Conservation (phyloP, 2,888 invertebrate species). For the Agonopterix heracliana region DNA sequence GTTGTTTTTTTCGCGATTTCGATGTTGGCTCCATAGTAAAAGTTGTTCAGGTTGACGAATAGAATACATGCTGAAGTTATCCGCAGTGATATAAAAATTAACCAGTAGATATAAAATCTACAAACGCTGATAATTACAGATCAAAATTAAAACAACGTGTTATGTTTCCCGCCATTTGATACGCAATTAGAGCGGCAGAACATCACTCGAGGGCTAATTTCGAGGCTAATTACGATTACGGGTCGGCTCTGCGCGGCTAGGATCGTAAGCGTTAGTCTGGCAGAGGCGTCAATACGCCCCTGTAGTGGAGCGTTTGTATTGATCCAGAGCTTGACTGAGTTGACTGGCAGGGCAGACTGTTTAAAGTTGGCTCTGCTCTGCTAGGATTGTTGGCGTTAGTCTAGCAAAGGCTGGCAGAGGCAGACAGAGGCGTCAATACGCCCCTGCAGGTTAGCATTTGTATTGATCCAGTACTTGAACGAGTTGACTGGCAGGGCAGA, state of each 20-base stretch:
- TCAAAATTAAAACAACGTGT: constrained; percentile 24
- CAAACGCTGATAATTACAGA: not conserved
- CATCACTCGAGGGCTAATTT: constrained; percentile 52
- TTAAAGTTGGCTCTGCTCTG: constrained; percentile 20
- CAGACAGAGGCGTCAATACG: constrained; percentile 54
- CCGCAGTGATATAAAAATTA: too few species aligned
- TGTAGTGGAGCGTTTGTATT: constrained; percentile 28
- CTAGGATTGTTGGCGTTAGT: constrained; percentile 35
- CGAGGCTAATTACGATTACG: constrained; percentile 52
- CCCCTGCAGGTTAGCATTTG: constrained; percentile 36
- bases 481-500: too few species aligned
- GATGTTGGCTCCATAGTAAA: too few species aligned
- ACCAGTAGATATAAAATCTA: too few species aligned
- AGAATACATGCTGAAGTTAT: too few species aligned
- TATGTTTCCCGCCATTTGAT: constrained; percentile 36
- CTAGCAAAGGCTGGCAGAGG: constrained; percentile 24
- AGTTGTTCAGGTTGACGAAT: too few species aligned
- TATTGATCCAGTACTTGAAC: not conserved
- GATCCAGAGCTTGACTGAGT: not conserved
- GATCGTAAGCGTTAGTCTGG: constrained; percentile 31
- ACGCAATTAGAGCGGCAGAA: constrained; percentile 25
- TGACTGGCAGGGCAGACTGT: too few species aligned
- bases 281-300: constrained; percentile 57
- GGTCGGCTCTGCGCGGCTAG: constrained; percentile 28
- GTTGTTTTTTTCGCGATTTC: too few species aligned